Conservation (phyloP, 2,113 vertebrate species). For the Thamnaconus septentrionalis region DNA sequence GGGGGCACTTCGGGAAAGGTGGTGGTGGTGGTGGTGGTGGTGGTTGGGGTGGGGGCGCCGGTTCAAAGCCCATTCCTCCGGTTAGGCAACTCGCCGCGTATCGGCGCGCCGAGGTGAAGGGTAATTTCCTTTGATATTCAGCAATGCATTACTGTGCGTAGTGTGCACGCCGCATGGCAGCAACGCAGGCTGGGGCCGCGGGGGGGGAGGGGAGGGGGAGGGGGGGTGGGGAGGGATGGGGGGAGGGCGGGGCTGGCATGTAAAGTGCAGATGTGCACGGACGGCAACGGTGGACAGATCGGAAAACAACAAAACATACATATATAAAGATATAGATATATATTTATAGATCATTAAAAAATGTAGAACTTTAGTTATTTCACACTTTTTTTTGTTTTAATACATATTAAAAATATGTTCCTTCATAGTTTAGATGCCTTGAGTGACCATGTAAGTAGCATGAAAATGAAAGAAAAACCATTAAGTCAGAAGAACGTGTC, state of each 20-base stretch:
- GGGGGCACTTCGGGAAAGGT: no score
- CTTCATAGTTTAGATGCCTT: no score
- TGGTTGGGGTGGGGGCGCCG: conserved; percentile 71
- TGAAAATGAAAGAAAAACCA: no score
- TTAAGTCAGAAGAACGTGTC: no score
- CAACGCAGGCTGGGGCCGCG: no score
- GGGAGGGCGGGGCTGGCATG: conserved; percentile 8
- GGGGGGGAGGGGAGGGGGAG: no score
- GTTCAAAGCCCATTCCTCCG: conserved; percentile 80
- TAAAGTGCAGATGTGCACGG: conserved; percentile 46
- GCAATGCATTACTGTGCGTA: conserved; percentile 69
- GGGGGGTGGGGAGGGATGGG: no score
- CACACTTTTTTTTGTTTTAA: no score
- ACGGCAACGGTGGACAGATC: conserved; percentile 12
- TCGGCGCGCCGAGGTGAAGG: conserved; percentile 77
- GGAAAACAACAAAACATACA: conserved; percentile 40
- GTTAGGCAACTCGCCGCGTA: conserved; percentile 73
- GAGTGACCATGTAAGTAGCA: no score
- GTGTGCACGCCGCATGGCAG: conserved; percentile 54
- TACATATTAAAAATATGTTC: no score
- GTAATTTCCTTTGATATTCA: conserved; percentile 80
- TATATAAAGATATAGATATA: no score
- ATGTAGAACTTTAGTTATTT: background rate
- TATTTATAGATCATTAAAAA: background rate
- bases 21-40: no score